phyloP scores from a whole-genome alignment of 2,113 vertebrate species.

The Pterocles gutturalis region DNA sequence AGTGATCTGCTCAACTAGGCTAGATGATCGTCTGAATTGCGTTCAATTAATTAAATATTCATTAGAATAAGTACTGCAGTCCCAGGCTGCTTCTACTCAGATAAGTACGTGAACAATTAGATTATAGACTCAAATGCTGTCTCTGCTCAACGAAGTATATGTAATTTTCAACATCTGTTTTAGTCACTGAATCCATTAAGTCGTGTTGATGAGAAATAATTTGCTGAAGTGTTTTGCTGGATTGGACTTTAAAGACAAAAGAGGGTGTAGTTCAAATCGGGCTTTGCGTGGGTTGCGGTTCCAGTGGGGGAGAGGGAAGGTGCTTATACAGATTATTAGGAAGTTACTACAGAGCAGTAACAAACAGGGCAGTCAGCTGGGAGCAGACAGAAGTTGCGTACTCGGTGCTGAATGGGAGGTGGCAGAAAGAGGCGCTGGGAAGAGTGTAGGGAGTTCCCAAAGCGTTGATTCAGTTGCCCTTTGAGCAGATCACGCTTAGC shows the following conservation, averaged over 20 bases:
- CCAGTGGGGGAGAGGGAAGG: not conserved
- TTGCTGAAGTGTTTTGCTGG: slow-evolving; percentile 51
- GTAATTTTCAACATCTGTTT: not conserved
- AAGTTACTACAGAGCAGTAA: not conserved
- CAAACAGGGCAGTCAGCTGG: not conserved
- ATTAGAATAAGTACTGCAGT: not conserved
- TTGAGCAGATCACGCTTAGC: fast-evolving
- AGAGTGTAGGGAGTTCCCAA: not conserved
- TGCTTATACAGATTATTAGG: not conserved
- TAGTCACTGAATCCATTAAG: not conserved
- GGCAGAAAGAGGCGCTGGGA: not conserved
- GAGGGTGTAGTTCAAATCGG: not conserved
- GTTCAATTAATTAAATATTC: slow-evolving; percentile 25
- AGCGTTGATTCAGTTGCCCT: not conserved
- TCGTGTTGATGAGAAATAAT: not conserved
- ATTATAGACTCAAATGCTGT: not conserved
- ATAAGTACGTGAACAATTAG: not conserved
- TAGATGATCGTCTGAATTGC: not conserved
- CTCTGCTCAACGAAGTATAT: not conserved
- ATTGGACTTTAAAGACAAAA: not conserved
- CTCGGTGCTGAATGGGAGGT: not conserved
- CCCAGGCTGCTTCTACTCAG: not conserved
- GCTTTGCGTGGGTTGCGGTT: not conserved
- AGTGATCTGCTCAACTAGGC: not conserved
- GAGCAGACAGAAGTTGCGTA: not conserved